A percentile compares a stretch with the other conserved stretches of the same genome.
These are phyloP conservation scores for Hozukius guyotensis DNA, from an alignment of 2,797 vertebrate genomes.

Conservation along the genomic window DNA sequence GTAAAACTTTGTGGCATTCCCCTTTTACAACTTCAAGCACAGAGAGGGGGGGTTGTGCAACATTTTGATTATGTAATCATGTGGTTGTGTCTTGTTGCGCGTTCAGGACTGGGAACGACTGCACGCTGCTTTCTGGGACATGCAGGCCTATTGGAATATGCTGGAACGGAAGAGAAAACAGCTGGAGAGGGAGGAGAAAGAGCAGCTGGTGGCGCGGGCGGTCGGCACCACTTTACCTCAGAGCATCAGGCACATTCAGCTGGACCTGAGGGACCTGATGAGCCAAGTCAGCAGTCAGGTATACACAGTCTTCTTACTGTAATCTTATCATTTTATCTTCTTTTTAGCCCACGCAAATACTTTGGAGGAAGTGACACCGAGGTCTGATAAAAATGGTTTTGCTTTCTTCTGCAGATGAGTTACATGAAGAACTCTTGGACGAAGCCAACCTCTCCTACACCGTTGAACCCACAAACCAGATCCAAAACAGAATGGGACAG, in stretches of 20 bases:
- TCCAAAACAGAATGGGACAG: slow-evolving; percentile 68
- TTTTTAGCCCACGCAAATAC: background rate
- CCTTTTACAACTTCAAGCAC: slow-evolving; percentile 18
- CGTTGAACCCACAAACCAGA: background rate
- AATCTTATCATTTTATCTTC: background rate
- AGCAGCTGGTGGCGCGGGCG: background rate
- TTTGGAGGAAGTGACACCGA: slow-evolving; percentile 30
- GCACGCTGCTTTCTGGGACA: slow-evolving; percentile 59
- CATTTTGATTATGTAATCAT: slow-evolving; percentile 7
- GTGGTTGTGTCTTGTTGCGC: slow-evolving; percentile 16
- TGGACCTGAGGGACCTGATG: slow-evolving; percentile 82
- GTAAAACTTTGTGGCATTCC: slow-evolving; percentile 51
- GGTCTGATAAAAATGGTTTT: slow-evolving; percentile 11
- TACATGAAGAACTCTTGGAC: slow-evolving; percentile 29
- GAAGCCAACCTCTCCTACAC: background rate
- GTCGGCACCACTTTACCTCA: slow-evolving; percentile 37
- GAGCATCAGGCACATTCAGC: slow-evolving; percentile 71
- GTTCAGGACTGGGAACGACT: slow-evolving; percentile 80
- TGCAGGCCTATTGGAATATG: slow-evolving; percentile 74
- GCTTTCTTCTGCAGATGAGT: slow-evolving; percentile 65
- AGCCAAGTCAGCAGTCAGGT: slow-evolving; percentile 77
- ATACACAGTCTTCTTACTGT: slow-evolving; percentile 5
- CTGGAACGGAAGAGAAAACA: slow-evolving; percentile 77
- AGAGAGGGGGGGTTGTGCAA: background rate
- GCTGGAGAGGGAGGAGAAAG: slow-evolving; percentile 47